These are phyloP conservation scores for Geococcyx californianus DNA, from an alignment of 2,113 vertebrate species.

Conservation along the genomic window DNA sequence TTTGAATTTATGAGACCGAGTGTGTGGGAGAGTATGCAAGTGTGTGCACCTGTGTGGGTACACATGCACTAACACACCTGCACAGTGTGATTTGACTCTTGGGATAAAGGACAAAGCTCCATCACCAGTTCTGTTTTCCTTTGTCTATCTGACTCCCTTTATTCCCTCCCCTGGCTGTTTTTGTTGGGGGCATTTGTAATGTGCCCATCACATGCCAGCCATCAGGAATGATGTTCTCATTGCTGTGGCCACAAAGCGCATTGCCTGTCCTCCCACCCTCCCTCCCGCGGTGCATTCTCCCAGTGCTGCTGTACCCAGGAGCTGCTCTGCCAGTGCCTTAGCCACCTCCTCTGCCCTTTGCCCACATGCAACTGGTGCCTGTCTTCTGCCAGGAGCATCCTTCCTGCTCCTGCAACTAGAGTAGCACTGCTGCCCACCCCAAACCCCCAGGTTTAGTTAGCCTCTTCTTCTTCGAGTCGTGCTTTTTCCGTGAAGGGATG, in stretches of 20 bases:
- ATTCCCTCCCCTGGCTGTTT: neutral
- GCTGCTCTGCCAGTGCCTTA: neutral
- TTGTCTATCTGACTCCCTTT: neutral
- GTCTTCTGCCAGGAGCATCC: neutral
- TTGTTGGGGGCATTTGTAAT: neutral
- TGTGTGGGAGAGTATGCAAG: accelerated
- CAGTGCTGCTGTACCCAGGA: neutral
- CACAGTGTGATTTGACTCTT: neutral
- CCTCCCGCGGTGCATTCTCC: accelerated
- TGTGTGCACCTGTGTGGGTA: neutral
- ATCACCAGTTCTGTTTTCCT: neutral
- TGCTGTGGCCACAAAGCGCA: neutral
- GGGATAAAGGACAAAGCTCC: neutral
- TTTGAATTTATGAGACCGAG: neutral
- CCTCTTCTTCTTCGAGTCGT: neutral
- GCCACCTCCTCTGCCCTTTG: neutral
- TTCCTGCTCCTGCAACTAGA: accelerated
- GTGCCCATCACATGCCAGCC: neutral
- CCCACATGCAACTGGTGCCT: neutral
- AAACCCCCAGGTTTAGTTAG: neutral
- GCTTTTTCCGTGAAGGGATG: neutral
- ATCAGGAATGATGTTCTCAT: neutral
- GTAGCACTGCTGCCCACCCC: accelerated
- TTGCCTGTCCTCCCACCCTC: neutral
- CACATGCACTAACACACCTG: neutral